Conservation (phyloP, 2,113 vertebrate genomes). For the Pseudorectes ferrugineus region DNA sequence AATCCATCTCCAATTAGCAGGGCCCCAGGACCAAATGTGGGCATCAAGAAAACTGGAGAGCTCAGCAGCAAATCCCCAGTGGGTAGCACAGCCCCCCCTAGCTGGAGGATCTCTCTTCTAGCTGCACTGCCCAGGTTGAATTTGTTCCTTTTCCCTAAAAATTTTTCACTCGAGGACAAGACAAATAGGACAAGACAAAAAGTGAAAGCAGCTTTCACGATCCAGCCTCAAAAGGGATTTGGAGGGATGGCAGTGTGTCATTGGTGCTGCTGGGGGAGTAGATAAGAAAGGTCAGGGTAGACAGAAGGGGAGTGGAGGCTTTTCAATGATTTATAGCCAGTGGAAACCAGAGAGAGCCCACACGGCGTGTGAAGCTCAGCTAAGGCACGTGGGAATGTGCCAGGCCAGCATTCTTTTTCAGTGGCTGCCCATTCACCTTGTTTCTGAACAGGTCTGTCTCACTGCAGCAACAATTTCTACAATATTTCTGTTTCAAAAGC, state of each 20-base stretch:
- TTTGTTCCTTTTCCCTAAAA: not conserved
- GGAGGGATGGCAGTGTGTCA: not conserved
- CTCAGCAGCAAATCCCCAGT: not conserved
- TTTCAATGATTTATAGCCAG: not conserved
- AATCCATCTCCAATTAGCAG: not conserved
- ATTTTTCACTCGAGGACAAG: not conserved
- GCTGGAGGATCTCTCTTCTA: not conserved
- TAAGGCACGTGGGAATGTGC: not conserved
- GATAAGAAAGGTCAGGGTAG: not conserved
- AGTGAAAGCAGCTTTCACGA: not conserved
- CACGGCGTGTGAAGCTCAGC: not conserved
- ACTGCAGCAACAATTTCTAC: not conserved
- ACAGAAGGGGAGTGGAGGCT: not conserved
- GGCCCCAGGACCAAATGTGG: not conserved
- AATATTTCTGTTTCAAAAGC: not conserved
- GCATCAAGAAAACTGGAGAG: not conserved
- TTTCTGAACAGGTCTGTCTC: not conserved
- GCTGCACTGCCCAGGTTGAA: not conserved
- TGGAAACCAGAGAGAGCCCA: not conserved
- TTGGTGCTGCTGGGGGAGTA: not conserved
- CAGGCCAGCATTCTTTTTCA: conserved; percentile 27
- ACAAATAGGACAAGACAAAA: not conserved
- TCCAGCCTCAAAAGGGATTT: not conserved
- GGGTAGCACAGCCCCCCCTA: not conserved
- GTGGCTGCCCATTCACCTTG: not conserved